Evolutionary conservation across 1,140 invertebrate species (phyloP), one percentile per base, ranked within the genome.

Genomic region (Harpegnathos saltator): DNA sequence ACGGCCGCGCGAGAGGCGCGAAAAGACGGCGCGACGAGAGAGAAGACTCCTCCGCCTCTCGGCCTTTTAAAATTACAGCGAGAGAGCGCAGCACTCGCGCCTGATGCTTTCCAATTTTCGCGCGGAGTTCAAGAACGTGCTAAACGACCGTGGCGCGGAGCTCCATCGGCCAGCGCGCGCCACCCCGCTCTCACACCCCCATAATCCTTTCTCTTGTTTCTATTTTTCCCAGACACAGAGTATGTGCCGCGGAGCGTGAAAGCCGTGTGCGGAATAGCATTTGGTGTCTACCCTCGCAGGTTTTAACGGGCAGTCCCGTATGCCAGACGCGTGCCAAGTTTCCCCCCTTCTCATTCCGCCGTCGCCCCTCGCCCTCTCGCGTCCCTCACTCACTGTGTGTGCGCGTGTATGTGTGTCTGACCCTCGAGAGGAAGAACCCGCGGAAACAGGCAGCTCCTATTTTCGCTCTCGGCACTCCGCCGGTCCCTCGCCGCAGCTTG

Each of bases 261-360:
- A 85, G 66, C 69, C 86, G 86, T 88, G 87, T 81, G 68, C 72
- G 58, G 86, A 89, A 89, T 89, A 89, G 85, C 83, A 83, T 89
- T 89, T 77, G 88, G 74, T 83, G 88, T 85, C 88, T 86, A 86
- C 77, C 72, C 85, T 85, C 72, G 88, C 85, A 86, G 77, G 84
- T 89, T 89, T 89, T 86, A 89, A 89, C 81, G 78, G 88, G 38
- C 59, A 62, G 87, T 85, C 62, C 73, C 78, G 89, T 90, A 92
- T 91, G 87, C 91, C 85, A 91, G 83, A 92, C 91, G 90, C 91
- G 90, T 91, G 90, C 91, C 90, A 92, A 91, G 81, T 91, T 85
- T 48, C 71, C 84, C 78, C 50, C 48, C 22, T 58, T 44, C 33
- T 15, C 50, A 24, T 48, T 61, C 56, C 56, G 19, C 38, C 11